Percentiles rank a stretch among this genome's conserved stretches.
phyloP scores from a whole-genome alignment of 2,113 vertebrate species.

The Cairina moschata region DNA sequence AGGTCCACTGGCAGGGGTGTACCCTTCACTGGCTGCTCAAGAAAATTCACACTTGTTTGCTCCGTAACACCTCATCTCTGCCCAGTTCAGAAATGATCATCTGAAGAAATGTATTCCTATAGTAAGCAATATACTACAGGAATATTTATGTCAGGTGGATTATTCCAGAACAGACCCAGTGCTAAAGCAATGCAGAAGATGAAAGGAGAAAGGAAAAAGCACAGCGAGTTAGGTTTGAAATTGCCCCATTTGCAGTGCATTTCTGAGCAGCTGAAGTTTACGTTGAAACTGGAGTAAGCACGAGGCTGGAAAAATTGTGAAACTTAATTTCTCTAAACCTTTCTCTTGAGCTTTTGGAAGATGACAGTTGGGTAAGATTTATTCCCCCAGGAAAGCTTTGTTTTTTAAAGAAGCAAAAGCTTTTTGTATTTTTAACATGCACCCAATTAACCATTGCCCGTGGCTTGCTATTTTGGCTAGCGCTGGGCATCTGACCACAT shows the following conservation, averaged over 20 bases:
- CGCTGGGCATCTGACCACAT: not conserved
- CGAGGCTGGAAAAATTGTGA: not conserved
- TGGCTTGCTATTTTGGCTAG: not conserved
- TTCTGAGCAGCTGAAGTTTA: not conserved
- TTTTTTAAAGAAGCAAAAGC: not conserved
- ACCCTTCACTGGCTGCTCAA: not conserved
- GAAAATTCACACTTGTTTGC: not conserved
- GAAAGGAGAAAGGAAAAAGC: constrained; percentile 10
- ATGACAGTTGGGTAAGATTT: not conserved
- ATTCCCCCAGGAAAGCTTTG: not conserved
- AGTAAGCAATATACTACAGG: not conserved
- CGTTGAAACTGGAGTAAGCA: not conserved
- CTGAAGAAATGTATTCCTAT: not conserved
- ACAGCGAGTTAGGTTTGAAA: not conserved
- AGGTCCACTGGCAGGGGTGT: not conserved
- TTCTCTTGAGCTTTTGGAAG: not conserved
- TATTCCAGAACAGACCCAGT: not conserved
- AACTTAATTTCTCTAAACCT: not conserved
- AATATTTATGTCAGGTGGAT: not conserved
- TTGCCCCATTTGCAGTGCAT: not conserved
- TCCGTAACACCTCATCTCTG: not conserved
- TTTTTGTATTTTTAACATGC: not conserved
- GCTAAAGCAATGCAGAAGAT: not conserved
- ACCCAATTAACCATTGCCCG: not conserved
- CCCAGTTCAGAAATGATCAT: not conserved